Conservation (phyloP, 2,113 vertebrate genomes). For the Gallinago paraguaiae region DNA sequence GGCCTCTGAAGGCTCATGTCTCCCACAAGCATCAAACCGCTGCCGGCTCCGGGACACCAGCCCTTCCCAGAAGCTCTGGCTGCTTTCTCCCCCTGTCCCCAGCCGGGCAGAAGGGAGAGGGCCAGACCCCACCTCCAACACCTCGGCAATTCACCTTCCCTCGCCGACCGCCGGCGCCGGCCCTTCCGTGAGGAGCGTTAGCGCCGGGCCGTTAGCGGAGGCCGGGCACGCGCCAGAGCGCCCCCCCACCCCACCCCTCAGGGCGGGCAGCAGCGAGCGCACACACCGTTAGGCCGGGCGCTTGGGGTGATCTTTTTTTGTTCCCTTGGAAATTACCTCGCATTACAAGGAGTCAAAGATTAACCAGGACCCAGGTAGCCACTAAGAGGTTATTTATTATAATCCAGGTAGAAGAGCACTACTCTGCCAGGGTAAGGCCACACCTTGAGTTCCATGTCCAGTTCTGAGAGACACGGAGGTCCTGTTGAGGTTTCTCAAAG, state of each 20-base stretch:
- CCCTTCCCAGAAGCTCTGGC: neutral
- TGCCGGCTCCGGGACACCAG: neutral
- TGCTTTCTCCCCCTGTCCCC: too few relatives aligned
- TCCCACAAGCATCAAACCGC: rapidly evolving
- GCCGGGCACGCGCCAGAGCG: too few relatives aligned
- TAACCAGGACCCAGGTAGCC: neutral
- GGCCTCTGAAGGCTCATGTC: too few relatives aligned
- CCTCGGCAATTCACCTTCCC: neutral
- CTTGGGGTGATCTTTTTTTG: neutral
- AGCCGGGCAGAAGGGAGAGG: neutral
- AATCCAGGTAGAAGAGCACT: neutral
- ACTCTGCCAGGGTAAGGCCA: neutral
- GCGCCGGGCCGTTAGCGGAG: too few relatives aligned
- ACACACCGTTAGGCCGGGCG: rapidly evolving
- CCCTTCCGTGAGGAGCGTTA: too few relatives aligned
- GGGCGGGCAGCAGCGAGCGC: too few relatives aligned
- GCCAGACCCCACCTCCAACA: neutral
- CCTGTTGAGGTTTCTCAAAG: too few relatives aligned
- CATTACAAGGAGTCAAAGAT: neutral
- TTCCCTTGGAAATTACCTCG: too few relatives aligned
- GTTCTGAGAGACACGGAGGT: too few relatives aligned
- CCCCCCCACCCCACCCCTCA: too few relatives aligned
- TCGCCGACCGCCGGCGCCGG: too few relatives aligned
- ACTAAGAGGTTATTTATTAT: too few relatives aligned
- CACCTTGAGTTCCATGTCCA: rapidly evolving